Conservation (phyloP, 2,888 invertebrate genomes). For the Drosophila phalerata region DNA sequence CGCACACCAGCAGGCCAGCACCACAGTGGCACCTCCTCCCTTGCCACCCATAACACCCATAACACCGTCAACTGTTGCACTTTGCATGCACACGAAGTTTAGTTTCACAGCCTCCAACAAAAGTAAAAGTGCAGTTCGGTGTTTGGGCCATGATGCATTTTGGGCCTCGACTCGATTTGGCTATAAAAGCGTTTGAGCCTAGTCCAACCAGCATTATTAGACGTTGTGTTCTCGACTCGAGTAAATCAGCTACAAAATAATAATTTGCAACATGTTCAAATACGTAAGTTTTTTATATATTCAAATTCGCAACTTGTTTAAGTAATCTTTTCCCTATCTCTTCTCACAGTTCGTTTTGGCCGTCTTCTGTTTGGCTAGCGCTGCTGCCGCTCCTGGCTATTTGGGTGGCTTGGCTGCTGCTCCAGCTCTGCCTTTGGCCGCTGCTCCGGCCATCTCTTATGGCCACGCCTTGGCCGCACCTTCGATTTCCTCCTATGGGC, state of each 20-base stretch:
- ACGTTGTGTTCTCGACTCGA: conserved; percentile 72
- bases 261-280: conserved; percentile 75
- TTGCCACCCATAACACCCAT: neutral
- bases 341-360: conserved; percentile 72
- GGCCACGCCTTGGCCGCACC: conserved; percentile 61
- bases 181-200: conserved; percentile 73
- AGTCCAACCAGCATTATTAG: conserved; percentile 64
- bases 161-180: conserved; percentile 53
- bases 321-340: neutral
- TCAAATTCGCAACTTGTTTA: neutral
- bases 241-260: conserved; percentile 46
- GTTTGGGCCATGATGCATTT: conserved; percentile 34
- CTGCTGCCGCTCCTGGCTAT: conserved; percentile 83
- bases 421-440: conserved; percentile 45
- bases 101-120: conserved; percentile 55
- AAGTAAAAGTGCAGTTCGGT: conserved; percentile 70
- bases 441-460: conserved; percentile 66
- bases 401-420: conserved; percentile 69
- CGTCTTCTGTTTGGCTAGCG: conserved; percentile 79
- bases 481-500: conserved; percentile 67
- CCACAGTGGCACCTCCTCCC: neutral
- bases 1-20: conserved; percentile 2
- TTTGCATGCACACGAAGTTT: conserved; percentile 59
- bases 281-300: conserved; percentile 69
- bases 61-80: conserved; percentile 38